Base-by-base conservation (phyloP, 2,888 invertebrate genomes). In the Drosophila bunnanda region DNA sequence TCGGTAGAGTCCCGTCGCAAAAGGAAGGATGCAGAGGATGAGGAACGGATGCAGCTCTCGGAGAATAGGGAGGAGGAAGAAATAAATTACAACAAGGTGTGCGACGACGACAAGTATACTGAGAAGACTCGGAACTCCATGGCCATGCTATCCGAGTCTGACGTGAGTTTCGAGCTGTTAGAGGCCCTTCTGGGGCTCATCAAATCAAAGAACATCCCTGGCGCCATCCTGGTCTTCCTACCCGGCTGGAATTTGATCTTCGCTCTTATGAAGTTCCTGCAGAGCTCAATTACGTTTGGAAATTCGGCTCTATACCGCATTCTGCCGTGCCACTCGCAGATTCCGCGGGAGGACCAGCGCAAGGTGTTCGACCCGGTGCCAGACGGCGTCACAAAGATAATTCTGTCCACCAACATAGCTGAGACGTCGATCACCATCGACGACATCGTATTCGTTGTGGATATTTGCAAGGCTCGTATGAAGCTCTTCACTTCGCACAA, bases 191-290 rank as follows among this genome's bases (percentile, higher is more conserved):
- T 97, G 15, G 84, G 92, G 9, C 94, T 96, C 88, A 96, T 97
- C 50, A 93, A 94, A 77, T 93, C 93, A 1, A 91, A 92, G 67
- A 91, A 92, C 22, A 93, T 95, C 34, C 95, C 96, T 0, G 99
- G 99, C 0, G 98, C 99, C 0, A 95, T 99, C 1, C 93, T 99
- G 1, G 94, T 99, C 4, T 99, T 99, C 92, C 93, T 99, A 0
- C 98, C 99, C 0, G 99, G 99, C 0, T 99, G 99, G 99, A 98
- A 98, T 93, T 93, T 98, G 15, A 99, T 99, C 86, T 98, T 98
- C 92, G 96, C 97, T 0, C 93, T 99, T 56, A 96, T 98, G 95
- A 96, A 96, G 90, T 96, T 96, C 88, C 93, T 99, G 36, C 95
- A 96, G 84, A 94, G 94, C 65, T 96, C 96, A 90, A 94, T 94